phyloP scores from a whole-genome alignment of 2,888 invertebrate genomes.

The Branchipolynoe longqiensis region DNA sequence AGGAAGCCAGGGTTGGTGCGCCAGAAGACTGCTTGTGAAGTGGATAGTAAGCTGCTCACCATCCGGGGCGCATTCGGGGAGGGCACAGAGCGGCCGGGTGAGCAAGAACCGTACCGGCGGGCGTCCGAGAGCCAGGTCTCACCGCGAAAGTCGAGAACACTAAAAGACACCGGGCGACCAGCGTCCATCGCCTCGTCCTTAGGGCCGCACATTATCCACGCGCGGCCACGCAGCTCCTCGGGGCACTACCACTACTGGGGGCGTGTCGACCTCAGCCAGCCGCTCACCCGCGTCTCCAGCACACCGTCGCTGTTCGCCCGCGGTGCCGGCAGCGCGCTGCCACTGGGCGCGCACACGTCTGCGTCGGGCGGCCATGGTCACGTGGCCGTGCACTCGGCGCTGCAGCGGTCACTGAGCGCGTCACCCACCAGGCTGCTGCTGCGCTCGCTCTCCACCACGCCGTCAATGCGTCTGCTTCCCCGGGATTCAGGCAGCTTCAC shows the following conservation, averaged over 20 bases:
- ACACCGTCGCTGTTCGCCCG: neutral
- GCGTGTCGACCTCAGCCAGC: neutral
- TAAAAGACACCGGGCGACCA: neutral
- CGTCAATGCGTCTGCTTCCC: conserved; percentile 26
- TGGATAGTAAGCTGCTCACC: neutral
- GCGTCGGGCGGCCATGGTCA: conserved; percentile 11
- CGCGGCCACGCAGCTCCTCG: too few relatives aligned
- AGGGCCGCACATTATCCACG: neutral
- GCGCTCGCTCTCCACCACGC: conserved; percentile 19
- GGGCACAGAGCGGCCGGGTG: neutral
- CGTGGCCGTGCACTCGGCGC: neutral
- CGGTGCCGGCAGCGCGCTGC: neutral
- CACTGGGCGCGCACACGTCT: neutral
- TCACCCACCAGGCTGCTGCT: conserved; percentile 23
- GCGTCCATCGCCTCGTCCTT: neutral
- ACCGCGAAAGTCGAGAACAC: neutral
- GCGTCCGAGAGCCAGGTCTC: conserved; percentile 20
- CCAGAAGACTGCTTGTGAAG: neutral
- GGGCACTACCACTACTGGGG: neutral
- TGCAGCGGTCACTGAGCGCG: conserved; percentile 22
- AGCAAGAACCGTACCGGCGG: neutral
- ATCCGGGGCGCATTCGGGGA: neutral
- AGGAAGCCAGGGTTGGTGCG: neutral
- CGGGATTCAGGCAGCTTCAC: conserved; percentile 6
- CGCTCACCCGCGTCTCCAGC: conserved; percentile 21